Evolutionary conservation across 2,113 vertebrate genomes (phyloP).

Genomic region (Macrotus californicus): DNA sequence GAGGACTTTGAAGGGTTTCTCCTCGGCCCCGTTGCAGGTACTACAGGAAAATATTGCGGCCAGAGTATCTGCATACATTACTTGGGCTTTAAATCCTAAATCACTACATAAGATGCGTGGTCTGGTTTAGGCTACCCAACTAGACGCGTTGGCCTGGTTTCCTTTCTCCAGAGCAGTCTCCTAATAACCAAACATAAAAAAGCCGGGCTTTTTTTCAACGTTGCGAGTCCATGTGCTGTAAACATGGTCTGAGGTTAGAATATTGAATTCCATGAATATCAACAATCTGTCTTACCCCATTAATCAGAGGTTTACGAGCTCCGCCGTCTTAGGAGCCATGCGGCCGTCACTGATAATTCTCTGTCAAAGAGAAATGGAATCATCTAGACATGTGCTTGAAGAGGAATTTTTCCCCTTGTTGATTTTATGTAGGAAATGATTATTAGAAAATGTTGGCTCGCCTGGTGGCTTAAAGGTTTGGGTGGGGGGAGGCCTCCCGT

Average conservation of each 20-base stretch:
- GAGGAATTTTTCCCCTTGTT: slow-evolving; percentile 58
- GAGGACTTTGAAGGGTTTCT: neutral
- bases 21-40: no score
- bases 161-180: neutral
- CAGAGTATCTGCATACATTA: no score
- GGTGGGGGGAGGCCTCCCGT: neutral
- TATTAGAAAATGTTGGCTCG: slow-evolving; percentile 47
- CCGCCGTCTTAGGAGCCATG: neutral
- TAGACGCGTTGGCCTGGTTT: neutral
- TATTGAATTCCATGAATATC: slow-evolving; percentile 67
- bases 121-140: neutral
- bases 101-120: neutral
- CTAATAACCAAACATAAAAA: slow-evolving; percentile 22
- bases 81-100: slow-evolving; percentile 11
- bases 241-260: slow-evolving; percentile 63
- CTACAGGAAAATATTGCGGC: neutral
- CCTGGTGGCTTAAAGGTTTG: neutral
- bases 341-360: slow-evolving; percentile 60
- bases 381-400: slow-evolving; percentile 53
- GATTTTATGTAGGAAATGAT: slow-evolving; percentile 56
- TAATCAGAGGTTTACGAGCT: slow-evolving; percentile 47
- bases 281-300: slow-evolving; percentile 68
- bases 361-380: slow-evolving; percentile 52
- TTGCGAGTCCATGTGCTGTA: slow-evolving; percentile 34
- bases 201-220: neutral